A percentile compares a stretch with the other conserved stretches of the same genome.
These are phyloP conservation scores for Pithys albifrons DNA, from an alignment of 2,113 vertebrate species.

Conservation along the genomic window DNA sequence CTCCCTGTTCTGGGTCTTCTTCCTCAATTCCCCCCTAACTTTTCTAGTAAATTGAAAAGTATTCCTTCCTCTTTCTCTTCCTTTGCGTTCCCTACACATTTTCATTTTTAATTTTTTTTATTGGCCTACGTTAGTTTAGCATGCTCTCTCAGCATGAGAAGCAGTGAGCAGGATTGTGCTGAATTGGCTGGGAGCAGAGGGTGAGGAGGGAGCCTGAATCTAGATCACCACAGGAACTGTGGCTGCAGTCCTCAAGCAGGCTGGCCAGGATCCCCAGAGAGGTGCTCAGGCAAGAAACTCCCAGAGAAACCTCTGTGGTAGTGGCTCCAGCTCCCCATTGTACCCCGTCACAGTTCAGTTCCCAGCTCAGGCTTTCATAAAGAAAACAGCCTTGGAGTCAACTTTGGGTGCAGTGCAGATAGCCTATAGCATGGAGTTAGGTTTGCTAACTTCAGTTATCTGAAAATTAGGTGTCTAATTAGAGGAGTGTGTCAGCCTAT, in stretches of 20 bases:
- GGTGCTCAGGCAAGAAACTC: not conserved
- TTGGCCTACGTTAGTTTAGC: not conserved
- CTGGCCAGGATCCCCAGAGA: not conserved
- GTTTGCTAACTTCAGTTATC: not conserved
- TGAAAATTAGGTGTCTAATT: not conserved
- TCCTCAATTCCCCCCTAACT: not conserved
- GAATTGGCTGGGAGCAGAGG: not conserved
- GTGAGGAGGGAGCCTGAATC: not conserved
- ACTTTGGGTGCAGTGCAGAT: not conserved
- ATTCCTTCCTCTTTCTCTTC: not conserved
- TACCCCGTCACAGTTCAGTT: not conserved
- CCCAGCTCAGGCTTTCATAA: not conserved
- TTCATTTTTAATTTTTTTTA: too few relatives aligned
- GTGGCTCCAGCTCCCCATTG: not conserved
- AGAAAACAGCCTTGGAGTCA: rapidly evolving
- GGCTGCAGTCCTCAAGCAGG: not conserved
- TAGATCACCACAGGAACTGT: not conserved
- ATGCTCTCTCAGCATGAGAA: not conserved
- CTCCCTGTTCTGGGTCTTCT: not conserved
- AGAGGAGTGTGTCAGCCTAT: not conserved
- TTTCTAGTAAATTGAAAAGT: not conserved
- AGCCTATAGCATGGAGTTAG: not conserved
- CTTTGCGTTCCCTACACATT: not conserved
- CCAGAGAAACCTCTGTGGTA: not conserved
- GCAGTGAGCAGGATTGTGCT: not conserved